A percentile compares a stretch with the other conserved stretches of the same genome.
Conservation (phyloP, 2,888 invertebrate genomes). For the Ochlodes sylvanus region DNA sequence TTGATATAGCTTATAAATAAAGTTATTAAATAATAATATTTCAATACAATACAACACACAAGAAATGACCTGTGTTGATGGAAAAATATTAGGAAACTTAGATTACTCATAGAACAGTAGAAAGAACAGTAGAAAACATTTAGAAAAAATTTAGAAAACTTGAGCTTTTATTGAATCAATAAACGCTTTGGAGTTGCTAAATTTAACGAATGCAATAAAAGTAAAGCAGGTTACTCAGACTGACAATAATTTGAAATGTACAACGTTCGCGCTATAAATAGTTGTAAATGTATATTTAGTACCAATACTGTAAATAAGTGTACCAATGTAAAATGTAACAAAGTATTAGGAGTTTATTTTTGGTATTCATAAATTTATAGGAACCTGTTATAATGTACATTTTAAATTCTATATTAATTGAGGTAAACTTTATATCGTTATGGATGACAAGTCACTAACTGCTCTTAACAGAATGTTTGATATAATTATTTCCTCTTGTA, state of each 20-base stretch:
- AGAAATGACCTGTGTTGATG: neutral
- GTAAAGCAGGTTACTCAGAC: conserved; percentile 11
- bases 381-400: neutral
- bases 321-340: neutral
- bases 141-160: conserved; percentile 9
- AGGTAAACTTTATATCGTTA: no score
- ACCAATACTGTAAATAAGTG: conserved; percentile 28
- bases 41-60: no score
- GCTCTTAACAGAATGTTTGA: no score
- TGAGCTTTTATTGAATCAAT: conserved; percentile 49
- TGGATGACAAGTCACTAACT: no score
- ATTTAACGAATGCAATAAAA: neutral
- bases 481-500: neutral
- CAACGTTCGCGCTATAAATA: conserved; percentile 25
- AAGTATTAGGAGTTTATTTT: conserved; percentile 2
- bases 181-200: conserved; percentile 38
- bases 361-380: neutral
- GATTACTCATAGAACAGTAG: no score
- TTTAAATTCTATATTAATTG: no score
- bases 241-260: conserved; percentile 28
- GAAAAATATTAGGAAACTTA: neutral
- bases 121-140: no score
- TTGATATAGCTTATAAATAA: neutral
- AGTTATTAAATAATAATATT: neutral
- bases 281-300: conserved; percentile 18